Conservation (phyloP, 1,140 invertebrate genomes). For the Bombus vancouverensis region DNA sequence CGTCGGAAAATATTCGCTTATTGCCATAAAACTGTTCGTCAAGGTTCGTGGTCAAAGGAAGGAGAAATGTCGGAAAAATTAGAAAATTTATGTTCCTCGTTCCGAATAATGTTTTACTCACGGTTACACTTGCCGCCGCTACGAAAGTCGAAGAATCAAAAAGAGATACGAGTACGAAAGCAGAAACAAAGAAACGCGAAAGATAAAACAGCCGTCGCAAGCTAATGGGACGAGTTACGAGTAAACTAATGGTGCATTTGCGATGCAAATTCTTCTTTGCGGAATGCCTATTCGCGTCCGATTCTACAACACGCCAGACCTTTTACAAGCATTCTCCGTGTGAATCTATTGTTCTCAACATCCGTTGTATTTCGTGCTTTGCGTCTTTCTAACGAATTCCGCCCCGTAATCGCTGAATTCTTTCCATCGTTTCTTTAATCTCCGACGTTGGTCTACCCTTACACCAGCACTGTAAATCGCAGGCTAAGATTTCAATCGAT, state of each 20-base stretch:
- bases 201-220: not conserved
- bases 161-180: not conserved
- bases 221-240: not conserved
- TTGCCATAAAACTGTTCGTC: not conserved
- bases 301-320: not conserved
- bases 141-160: not conserved
- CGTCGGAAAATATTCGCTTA: not conserved
- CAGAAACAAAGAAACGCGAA: conserved; percentile 19
- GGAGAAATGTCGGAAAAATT: not conserved
- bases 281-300: conserved; percentile 14
- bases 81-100: not conserved
- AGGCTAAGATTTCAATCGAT: not conserved
- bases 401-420: not conserved
- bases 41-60: not conserved
- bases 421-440: not conserved
- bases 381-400: not conserved
- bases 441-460: not conserved
- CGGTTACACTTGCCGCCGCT: not conserved
- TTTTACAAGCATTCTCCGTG: not conserved
- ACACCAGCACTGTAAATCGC: not conserved
- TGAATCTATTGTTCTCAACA: not conserved
- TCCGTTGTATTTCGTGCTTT: not conserved
- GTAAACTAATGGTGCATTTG: conserved; percentile 25
- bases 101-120: not conserved
- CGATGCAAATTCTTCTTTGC: conserved; percentile 22